These are phyloP conservation scores for Paraplagusia blochii DNA, from an alignment of 2,113 vertebrate genomes.

Conservation along the genomic window DNA sequence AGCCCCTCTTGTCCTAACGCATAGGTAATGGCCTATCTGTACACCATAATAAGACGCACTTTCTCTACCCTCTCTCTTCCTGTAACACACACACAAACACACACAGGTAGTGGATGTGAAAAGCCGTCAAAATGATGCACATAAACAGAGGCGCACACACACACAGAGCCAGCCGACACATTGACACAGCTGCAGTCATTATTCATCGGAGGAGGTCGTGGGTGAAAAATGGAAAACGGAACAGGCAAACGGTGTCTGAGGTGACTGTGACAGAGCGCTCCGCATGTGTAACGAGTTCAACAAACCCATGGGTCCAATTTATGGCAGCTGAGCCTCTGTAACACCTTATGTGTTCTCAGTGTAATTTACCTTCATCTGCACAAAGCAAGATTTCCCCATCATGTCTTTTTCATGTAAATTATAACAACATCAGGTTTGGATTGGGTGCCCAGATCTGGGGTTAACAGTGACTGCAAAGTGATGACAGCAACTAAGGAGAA, in stretches of 20 bases:
- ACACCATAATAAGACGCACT: constrained; percentile 62
- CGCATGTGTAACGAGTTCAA: constrained; percentile 36
- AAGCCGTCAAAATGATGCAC: constrained; percentile 59
- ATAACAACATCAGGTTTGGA: too few species aligned
- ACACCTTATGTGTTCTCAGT: constrained; percentile 46
- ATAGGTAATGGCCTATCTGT: constrained; percentile 66
- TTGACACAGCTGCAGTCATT: constrained; percentile 71
- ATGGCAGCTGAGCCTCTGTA: constrained; percentile 45
- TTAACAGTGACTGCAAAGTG: too few species aligned
- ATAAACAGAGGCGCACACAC: constrained; percentile 24
- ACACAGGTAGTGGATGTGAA: constrained; percentile 36
- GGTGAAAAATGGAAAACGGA: constrained; percentile 44
- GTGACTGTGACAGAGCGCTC: constrained; percentile 49
- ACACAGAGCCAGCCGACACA: constrained; percentile 32
- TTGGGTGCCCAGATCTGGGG: too few species aligned
- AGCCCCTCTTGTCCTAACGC: constrained; percentile 49
- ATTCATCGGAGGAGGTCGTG: constrained; percentile 55
- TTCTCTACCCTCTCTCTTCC: too few species aligned
- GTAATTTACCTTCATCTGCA: constrained; percentile 72
- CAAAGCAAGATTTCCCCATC: constrained; percentile 71
- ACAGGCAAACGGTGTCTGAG: constrained; percentile 38
- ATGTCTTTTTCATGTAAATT: constrained; percentile 41
- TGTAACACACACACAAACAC: constrained; percentile 33
- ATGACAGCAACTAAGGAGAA: too few species aligned
- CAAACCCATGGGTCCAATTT: constrained; percentile 65